Base-by-base conservation (phyloP, 2,888 invertebrate genomes). In the Coenonympha glycerion region DNA sequence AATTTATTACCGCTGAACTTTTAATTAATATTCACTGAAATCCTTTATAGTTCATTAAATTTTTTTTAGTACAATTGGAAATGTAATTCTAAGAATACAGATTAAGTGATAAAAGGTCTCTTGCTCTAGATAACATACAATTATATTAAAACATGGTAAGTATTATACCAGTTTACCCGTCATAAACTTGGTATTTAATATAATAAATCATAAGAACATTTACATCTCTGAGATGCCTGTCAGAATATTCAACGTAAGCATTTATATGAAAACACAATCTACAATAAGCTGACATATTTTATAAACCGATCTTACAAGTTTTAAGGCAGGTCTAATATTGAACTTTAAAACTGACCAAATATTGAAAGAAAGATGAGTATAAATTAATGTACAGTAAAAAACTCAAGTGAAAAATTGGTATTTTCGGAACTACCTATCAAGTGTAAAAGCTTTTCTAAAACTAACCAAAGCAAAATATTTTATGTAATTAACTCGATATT, bases 201-300 rank as follows among this genome's bases (percentile, higher is more conserved):
- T 11, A 39, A 41, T 41, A 30, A 41, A 41, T 41, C 41, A 41
- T 41, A 30, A 28, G 6, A 30, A 30, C 26, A 28, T 41, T 41
- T 41, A 41, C 41, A 41, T 41, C 28, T 41, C 30, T 6, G 19
- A 18, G 19, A 41, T 41, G 33, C 36, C 28, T 46, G 36, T 46
- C 28, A 46, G 26, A 46, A 30, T 37, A 28, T 19, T 46, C 26
- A 36, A 46, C 46, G 46, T n/a, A 13, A 37, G 13, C 11, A 22
- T 41, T 41, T 19, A 44, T 31, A 28, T 28, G 37, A 37, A 46
- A 28, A 28, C 16, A 28, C 34, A 36, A 11, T 36, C 40, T 16
- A 40, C 18, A 11, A 16, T 24, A 3, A 39, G 15, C 31, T 47
- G 47, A 31, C 28, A 47, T n/a, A n/a, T 47, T 47, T 31, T 22